Conservation (phyloP, 2,888 invertebrate genomes). For the Ligdia adustata region DNA sequence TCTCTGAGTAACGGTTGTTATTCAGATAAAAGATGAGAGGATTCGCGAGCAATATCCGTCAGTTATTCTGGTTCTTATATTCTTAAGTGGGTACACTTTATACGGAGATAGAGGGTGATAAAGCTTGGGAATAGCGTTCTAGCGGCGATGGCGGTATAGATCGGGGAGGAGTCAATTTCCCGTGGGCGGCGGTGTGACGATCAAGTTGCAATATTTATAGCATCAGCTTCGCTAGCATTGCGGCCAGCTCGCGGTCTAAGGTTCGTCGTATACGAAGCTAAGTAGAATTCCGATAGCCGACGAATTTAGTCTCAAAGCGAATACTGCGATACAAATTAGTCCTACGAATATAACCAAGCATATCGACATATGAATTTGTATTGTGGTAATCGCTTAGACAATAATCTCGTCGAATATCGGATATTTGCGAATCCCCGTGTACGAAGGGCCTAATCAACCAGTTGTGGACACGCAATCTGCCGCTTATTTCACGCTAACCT, state of each 20-base stretch:
- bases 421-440: too few species aligned
- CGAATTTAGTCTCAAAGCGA: too few species aligned
- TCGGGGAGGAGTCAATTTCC: conserved; percentile 53
- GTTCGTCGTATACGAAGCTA: too few species aligned
- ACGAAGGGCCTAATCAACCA: too few species aligned
- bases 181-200: conserved; percentile 55
- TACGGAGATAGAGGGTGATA: conserved; percentile 12
- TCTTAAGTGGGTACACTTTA: conserved; percentile 19
- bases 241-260: conserved; percentile 32
- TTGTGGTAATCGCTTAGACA: too few species aligned
- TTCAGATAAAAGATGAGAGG: conserved; percentile 25
- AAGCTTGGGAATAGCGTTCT: conserved; percentile 40
- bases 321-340: too few species aligned
- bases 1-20: conserved; percentile 43
- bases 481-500: conserved; percentile 53
- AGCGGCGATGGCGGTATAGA: conserved; percentile 30
- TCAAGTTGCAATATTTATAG: conserved; percentile 58
- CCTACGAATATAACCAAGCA: too few species aligned
- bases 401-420: too few species aligned
- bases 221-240: conserved; percentile 41
- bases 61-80: conserved; percentile 9
- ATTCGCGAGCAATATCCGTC: conserved; percentile 8
- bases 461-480: conserved; percentile 46
- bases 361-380: too few species aligned
- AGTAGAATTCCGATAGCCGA: too few species aligned